These are phyloP conservation scores for Cynoglossus semilaevis DNA, from an alignment of 2,113 vertebrate species.

Conservation along the genomic window DNA sequence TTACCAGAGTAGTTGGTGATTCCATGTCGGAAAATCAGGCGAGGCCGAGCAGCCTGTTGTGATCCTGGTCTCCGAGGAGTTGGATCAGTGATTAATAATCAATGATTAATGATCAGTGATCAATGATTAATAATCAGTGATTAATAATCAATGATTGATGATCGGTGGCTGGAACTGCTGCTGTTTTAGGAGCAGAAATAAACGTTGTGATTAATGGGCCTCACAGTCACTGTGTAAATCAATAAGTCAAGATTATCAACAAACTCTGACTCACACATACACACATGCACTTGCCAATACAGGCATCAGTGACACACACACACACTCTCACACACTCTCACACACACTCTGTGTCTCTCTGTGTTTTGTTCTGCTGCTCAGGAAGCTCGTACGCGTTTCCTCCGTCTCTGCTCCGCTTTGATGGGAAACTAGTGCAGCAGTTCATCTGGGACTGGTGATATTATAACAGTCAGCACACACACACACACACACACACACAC, in stretches of 20 bases:
- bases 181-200: too few species aligned
- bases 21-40: too few species aligned
- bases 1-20: too few species aligned
- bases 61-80: too few species aligned
- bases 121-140: too few species aligned
- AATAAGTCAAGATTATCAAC: background rate
- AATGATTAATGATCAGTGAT: too few species aligned
- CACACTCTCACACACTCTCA: background rate
- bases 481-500: conserved; percentile 14
- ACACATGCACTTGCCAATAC: too few species aligned
- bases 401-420: conserved; percentile 47
- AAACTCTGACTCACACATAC: background rate
- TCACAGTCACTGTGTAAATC: background rate
- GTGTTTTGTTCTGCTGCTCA: conserved; percentile 49
- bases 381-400: conserved; percentile 42
- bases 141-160: too few species aligned
- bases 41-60: too few species aligned
- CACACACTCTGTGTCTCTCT: conserved; percentile 12
- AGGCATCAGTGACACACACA: conserved; percentile 4
- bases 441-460: conserved; percentile 64
- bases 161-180: too few species aligned
- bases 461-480: conserved; percentile 37
- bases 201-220: too few species aligned
- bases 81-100: too few species aligned
- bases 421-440: conserved; percentile 60